Evolutionary conservation across 2,888 invertebrate species (phyloP).

Genomic region (Stegophylla sp.): DNA sequence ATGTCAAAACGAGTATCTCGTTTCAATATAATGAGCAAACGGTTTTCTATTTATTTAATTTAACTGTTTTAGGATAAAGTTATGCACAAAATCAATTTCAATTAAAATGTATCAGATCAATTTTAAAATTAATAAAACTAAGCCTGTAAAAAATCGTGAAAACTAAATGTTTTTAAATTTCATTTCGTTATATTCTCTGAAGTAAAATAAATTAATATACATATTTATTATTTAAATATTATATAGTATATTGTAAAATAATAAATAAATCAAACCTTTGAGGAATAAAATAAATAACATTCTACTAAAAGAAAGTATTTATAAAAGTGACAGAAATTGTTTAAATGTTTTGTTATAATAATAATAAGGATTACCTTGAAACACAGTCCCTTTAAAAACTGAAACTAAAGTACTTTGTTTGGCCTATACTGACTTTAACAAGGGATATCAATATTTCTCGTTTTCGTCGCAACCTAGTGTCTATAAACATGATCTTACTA

Average conservation of each 20-base stretch:
- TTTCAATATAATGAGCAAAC: background rate
- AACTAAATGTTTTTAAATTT: background rate
- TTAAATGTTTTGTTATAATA: too few species aligned
- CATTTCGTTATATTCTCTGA: too few species aligned
- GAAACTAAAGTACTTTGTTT: constrained; percentile 47
- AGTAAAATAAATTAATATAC: too few species aligned
- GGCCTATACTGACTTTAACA: constrained; percentile 49
- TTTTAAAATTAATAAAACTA: background rate
- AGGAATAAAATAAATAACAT: too few species aligned
- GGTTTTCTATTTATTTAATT: background rate
- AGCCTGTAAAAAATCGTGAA: too few species aligned
- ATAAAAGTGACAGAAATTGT: constrained; percentile 2
- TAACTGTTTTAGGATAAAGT: background rate
- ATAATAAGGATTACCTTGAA: constrained; percentile 4
- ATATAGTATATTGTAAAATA: background rate
- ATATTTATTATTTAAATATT: background rate
- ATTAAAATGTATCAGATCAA: background rate
- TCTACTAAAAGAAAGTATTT: too few species aligned
- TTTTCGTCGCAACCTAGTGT: background rate
- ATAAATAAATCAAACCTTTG: too few species aligned
- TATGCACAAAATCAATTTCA: background rate
- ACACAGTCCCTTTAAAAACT: background rate
- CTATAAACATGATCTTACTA: background rate
- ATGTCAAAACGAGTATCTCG: background rate
- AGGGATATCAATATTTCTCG: constrained; percentile 50